Evolutionary conservation across 2,797 vertebrate genomes (phyloP).

Genomic region (Alca torda): DNA sequence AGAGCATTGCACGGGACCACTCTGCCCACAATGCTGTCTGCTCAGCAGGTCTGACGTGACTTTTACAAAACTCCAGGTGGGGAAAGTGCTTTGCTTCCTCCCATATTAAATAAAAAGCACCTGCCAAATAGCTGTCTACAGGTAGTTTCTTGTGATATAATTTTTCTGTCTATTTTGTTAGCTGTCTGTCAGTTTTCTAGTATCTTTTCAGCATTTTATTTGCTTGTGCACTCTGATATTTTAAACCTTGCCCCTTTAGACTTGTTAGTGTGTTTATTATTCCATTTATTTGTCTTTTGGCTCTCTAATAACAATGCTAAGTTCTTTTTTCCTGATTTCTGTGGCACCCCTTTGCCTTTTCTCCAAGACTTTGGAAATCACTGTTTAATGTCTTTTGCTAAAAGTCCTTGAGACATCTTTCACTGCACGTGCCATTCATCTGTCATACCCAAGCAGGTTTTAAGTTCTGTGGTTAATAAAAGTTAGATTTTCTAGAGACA

Average conservation of each 20-base stretch:
- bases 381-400: not conserved
- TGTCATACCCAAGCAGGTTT: not conserved
- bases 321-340: not conserved
- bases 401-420: not conserved
- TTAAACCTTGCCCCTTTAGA: not conserved
- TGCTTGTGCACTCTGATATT: not conserved
- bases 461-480: not conserved
- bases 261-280: not conserved
- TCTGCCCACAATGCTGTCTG: not conserved
- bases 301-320: not conserved
- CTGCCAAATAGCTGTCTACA: not conserved
- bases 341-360: not conserved
- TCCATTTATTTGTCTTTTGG: not conserved
- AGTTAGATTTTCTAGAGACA: not conserved
- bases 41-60: not conserved
- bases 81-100: not conserved
- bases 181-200: not conserved
- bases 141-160: not conserved
- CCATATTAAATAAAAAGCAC: not conserved
- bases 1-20: not conserved
- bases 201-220: not conserved
- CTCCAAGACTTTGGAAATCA: not conserved
- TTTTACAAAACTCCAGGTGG: not conserved
- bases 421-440: not conserved
- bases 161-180: not conserved